phyloP scores from a whole-genome alignment of 1,140 invertebrate species.

The Paraescarpia echinospica region DNA sequence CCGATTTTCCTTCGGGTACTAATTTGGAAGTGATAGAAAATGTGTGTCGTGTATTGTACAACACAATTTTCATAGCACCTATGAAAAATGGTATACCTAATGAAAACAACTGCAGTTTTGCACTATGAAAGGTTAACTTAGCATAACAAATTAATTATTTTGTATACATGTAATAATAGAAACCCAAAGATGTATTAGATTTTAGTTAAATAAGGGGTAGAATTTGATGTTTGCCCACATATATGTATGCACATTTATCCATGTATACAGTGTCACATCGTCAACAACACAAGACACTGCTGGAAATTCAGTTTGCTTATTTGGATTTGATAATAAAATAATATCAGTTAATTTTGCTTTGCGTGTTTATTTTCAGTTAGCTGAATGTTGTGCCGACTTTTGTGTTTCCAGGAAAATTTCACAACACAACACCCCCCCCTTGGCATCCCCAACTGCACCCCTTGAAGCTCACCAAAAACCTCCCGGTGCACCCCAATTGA shows the following conservation, averaged over 20 bases:
- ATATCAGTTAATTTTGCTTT: not conserved
- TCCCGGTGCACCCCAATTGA: no score
- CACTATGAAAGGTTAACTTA: not conserved
- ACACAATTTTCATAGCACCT: not conserved
- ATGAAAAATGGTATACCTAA: not conserved
- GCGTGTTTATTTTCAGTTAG: not conserved
- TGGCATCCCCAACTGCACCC: no score
- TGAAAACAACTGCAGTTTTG: not conserved
- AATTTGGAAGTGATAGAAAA: not conserved
- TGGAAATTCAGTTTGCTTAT: constrained; percentile 1
- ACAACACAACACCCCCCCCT: no score
- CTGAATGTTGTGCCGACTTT: not conserved
- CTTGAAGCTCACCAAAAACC: no score
- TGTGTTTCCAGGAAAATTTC: no score
- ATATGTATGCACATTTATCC: not conserved
- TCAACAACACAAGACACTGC: not conserved
- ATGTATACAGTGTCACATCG: not conserved
- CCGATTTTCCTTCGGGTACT: not conserved
- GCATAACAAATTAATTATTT: constrained; percentile 1
- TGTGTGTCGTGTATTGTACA: not conserved
- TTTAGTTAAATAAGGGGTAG: not conserved
- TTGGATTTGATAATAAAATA: constrained; percentile 7
- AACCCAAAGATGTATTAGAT: not conserved
- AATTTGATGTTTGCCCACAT: no score
- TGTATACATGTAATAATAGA: not conserved